Conservation (phyloP, 1,140 invertebrate genomes). For the Xylocopa sonorina region DNA sequence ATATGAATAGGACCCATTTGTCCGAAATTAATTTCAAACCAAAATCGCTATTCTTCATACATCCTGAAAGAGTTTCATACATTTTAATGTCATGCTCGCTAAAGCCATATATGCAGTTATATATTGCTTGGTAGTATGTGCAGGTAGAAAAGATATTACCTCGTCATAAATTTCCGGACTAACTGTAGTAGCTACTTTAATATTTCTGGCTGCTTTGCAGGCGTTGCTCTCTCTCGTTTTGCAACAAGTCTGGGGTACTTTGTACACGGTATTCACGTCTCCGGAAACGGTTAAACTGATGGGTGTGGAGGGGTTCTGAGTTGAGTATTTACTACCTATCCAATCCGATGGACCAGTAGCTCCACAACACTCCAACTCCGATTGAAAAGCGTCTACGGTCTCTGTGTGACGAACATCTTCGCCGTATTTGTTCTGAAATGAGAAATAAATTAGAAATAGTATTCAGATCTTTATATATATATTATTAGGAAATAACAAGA, state of each 20-base stretch:
- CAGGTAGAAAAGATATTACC: constrained; percentile 74
- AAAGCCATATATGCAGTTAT: too few relatives aligned
- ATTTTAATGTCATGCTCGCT: background rate
- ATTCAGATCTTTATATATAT: background rate
- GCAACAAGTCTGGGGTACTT: constrained; percentile 86
- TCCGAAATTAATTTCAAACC: background rate
- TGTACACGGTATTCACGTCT: constrained; percentile 76
- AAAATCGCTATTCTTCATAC: background rate
- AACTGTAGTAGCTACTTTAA: constrained; percentile 81
- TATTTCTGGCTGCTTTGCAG: constrained; percentile 80
- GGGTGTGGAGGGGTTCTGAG: constrained; percentile 65
- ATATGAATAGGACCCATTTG: background rate
- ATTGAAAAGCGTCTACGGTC: constrained; percentile 88
- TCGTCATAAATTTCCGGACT: constrained; percentile 82
- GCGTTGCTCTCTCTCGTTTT: constrained; percentile 75
- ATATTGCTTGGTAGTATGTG: background rate
- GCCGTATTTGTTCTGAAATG: constrained; percentile 85
- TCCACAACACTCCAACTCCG: constrained; percentile 88
- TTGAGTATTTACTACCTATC: constrained; percentile 85
- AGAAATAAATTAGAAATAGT: background rate
- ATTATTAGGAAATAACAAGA: background rate
- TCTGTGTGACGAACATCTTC: constrained; percentile 83
- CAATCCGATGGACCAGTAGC: constrained; percentile 87
- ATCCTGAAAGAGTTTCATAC: background rate
- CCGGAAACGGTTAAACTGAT: constrained; percentile 71